phyloP scores from a whole-genome alignment of 2,888 invertebrate species.

The Tetramorium bicarinatum region DNA sequence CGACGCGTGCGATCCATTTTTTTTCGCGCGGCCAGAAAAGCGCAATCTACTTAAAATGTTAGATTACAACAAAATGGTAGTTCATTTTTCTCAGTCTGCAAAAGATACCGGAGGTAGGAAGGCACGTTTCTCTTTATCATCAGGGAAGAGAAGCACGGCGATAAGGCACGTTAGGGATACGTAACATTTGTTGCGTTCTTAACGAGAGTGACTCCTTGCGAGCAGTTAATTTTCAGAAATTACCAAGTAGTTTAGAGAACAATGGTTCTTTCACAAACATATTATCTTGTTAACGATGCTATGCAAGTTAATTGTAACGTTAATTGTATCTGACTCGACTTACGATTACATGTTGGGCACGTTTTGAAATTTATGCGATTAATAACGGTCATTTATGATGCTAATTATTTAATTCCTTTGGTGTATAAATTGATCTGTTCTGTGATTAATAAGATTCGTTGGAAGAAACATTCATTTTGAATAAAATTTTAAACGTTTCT shows the following conservation, averaged over 20 bases:
- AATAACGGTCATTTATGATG: slow-evolving; percentile 31
- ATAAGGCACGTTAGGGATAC: slow-evolving; percentile 34
- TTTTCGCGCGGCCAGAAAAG: neutral
- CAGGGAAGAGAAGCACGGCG: neutral
- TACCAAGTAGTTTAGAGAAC: slow-evolving; percentile 16
- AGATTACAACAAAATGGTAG: slow-evolving; percentile 14
- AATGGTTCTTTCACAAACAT: slow-evolving; percentile 22
- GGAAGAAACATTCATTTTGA: neutral
- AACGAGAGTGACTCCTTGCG: slow-evolving; percentile 1
- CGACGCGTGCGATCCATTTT: slow-evolving; percentile 12
- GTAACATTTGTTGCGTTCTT: slow-evolving; percentile 13
- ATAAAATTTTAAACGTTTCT: neutral
- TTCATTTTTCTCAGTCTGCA: neutral
- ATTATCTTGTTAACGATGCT: slow-evolving; percentile 50
- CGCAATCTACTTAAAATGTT: slow-evolving; percentile 29
- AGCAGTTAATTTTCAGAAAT: slow-evolving; percentile 47
- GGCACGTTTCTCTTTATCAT: neutral
- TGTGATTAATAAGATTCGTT: neutral
- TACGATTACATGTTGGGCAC: slow-evolving; percentile 11
- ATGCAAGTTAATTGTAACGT: slow-evolving; percentile 53
- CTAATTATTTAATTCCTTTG: neutral
- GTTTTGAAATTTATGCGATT: slow-evolving; percentile 29
- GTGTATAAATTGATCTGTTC: slow-evolving; percentile 5
- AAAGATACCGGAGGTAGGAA: neutral
- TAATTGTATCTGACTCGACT: slow-evolving; percentile 18